A percentile compares a stretch with the other conserved stretches of the same genome.
Evolutionary conservation across 2,888 invertebrate genomes (phyloP).

Genomic region (Neoitamus cyanurus): DNA sequence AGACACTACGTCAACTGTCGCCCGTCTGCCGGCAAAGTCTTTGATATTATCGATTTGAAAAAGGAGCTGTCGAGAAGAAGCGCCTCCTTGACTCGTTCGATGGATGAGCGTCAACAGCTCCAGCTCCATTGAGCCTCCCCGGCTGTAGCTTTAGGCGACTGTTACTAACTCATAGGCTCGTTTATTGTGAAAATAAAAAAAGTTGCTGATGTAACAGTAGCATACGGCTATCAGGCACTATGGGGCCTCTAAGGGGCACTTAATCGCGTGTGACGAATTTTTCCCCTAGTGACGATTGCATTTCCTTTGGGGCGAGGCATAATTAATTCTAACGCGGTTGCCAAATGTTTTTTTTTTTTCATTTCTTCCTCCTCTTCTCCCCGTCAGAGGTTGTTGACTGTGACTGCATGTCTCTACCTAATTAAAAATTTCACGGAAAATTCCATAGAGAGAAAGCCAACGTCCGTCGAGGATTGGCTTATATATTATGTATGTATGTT

Average conservation of each 20-base stretch:
- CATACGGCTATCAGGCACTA: not conserved
- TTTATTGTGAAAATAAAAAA: slow-evolving; percentile 2
- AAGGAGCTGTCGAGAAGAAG: not conserved
- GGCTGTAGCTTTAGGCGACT: not conserved
- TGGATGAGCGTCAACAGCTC: not conserved
- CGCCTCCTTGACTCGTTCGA: not conserved
- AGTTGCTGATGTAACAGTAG: not conserved
- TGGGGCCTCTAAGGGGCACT: not conserved
- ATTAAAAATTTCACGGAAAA: not conserved
- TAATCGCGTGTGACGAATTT: not conserved
- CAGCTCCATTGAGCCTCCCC: not conserved
- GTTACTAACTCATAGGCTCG: slow-evolving; percentile 4
- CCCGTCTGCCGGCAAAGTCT: not conserved
- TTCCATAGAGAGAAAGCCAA: not conserved
- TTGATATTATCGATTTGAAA: not conserved
- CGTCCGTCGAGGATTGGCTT: not conserved
- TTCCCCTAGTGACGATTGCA: not conserved
- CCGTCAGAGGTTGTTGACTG: not conserved
- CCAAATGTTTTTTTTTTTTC: not conserved
- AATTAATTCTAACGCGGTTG: not conserved
- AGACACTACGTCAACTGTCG: not conserved
- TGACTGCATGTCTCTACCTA: not conserved
- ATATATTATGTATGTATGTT: no score
- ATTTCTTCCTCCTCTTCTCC: not conserved
- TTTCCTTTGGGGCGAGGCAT: not conserved